Conservation (phyloP, 2,797 vertebrate genomes). For the Spea hammondii region DNA sequence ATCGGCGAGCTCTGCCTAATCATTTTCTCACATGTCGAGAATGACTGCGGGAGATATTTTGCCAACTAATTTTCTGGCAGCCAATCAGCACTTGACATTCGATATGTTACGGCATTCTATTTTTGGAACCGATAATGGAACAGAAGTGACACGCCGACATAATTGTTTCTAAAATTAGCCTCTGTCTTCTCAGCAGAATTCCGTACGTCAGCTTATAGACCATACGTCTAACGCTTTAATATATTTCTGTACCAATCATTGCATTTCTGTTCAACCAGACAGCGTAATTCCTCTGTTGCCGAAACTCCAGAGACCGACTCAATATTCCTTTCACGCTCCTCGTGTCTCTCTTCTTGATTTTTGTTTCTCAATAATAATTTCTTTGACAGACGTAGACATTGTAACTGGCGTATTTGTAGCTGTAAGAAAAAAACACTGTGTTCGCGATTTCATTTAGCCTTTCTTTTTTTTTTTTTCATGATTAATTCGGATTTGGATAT, state of each 20-base stretch:
- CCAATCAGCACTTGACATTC: conserved; percentile 13
- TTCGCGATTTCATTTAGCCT: not conserved
- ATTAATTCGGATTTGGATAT: too few species aligned
- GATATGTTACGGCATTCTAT: conserved; percentile 25
- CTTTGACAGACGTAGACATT: not conserved
- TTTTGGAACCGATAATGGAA: conserved; percentile 11
- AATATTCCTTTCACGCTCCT: conserved; percentile 6
- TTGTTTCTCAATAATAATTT: not conserved
- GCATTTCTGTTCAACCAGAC: not conserved
- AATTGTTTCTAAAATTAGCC: conserved; percentile 9
- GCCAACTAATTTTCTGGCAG: conserved; percentile 7
- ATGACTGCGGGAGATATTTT: conserved; percentile 3
- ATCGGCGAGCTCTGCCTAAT: not conserved
- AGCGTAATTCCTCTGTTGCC: conserved; percentile 4
- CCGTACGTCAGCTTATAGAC: not conserved
- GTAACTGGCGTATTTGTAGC: not conserved
- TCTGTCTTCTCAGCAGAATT: conserved; percentile 10
- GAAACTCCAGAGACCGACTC: conserved; percentile 4
- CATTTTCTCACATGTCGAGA: conserved; percentile 1
- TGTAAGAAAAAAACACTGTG: not conserved
- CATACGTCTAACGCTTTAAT: conserved; percentile 1
- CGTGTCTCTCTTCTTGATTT: not conserved
- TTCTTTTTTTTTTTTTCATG: too few species aligned
- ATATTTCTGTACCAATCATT: conserved; percentile 6
- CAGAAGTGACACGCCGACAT: not conserved